Evolutionary conservation across 2,797 vertebrate genomes (phyloP), one percentile per base, ranked within the genome.

Genomic region (Rhadinocentrus ornatus): DNA sequence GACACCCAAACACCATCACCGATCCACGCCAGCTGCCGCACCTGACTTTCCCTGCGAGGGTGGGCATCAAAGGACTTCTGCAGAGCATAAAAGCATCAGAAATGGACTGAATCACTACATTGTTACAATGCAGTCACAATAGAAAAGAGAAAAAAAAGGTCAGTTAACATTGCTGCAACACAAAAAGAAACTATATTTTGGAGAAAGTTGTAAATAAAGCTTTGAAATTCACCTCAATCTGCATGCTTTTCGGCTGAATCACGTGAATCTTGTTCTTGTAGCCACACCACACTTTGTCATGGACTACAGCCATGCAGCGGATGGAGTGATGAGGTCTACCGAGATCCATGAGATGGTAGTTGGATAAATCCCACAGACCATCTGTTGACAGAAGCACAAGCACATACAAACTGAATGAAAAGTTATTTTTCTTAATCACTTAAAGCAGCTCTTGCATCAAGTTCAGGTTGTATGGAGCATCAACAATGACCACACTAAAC

Each of bases 221-320:
- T 39, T 52, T 11, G 10, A 1, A 1, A 12, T 62, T 59, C 78
- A 93, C 98, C 95, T 99, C 97, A 0, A 98, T 98, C 92, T 98
- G 97, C 98, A 99, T 99, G 2, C 96, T 98, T 92, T 98, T 98
- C 20, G 98, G 98, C 89, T 99, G 98, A 87, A 99, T 98, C 73
- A 99, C 97, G 9, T 99, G 97, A 86, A 99, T 96, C 90, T 99
- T 99, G 92, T 99, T 99, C 94, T 97, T 98, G 89, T 98, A 98
- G 80, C 98, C 98, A 11, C 97, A 99, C 98, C 98, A 99, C 56
- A 99, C 97, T 18, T 96, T 95, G 57, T 99, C 97, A 0, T 97
- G 95, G 34, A 99, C 98, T 2, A 99, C 97, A 0, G 97, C 97
- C 98, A 99, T 99, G 89, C 98, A 99, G 80, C 98, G 98, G 82